Conservation (phyloP, 2,888 invertebrate genomes). For the Criorhina ranunculi region DNA sequence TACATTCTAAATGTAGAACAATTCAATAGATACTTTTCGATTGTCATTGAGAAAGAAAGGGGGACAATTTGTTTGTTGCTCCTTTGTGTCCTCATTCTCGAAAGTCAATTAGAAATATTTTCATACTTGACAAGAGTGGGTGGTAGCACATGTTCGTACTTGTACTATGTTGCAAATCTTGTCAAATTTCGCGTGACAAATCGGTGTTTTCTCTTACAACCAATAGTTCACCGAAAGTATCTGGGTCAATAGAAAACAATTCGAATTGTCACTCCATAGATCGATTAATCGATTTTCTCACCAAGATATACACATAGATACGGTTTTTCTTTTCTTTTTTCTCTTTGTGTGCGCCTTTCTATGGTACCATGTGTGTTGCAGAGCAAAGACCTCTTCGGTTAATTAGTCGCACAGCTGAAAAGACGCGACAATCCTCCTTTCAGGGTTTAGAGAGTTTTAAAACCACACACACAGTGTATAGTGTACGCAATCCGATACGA, state of each 20-base stretch:
- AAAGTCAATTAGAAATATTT: conserved; percentile 22
- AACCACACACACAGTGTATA: conserved; percentile 39
- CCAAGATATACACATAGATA: conserved; percentile 1
- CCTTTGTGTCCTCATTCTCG: conserved; percentile 22
- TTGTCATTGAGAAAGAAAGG: conserved; percentile 16
- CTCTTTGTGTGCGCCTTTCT: conserved; percentile 27
- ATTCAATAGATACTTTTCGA: conserved; percentile 48
- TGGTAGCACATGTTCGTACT: too few relatives aligned
- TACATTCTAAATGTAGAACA: conserved; percentile 41
- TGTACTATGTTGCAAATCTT: conserved; percentile 21
- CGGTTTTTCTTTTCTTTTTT: conserved; percentile 17
- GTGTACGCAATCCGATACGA: conserved; percentile 59
- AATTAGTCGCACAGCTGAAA: conserved; percentile 70
- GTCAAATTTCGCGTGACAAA: conserved; percentile 50
- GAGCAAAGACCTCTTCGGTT: conserved; percentile 75
- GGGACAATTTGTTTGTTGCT: conserved; percentile 34
- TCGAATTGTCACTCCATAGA: conserved; percentile 68
- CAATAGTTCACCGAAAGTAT: conserved; percentile 50
- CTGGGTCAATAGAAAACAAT: conserved; percentile 68
- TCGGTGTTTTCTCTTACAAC: conserved; percentile 32
- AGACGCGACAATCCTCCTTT: conserved; percentile 55
- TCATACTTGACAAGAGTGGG: not conserved
- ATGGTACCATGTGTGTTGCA: conserved; percentile 5
- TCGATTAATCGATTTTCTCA: conserved; percentile 76
- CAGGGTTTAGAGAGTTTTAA: conserved; percentile 70